These are phyloP conservation scores for Oreohelix idahoensis DNA, from an alignment of 1,140 invertebrate species.

Conservation along the genomic window DNA sequence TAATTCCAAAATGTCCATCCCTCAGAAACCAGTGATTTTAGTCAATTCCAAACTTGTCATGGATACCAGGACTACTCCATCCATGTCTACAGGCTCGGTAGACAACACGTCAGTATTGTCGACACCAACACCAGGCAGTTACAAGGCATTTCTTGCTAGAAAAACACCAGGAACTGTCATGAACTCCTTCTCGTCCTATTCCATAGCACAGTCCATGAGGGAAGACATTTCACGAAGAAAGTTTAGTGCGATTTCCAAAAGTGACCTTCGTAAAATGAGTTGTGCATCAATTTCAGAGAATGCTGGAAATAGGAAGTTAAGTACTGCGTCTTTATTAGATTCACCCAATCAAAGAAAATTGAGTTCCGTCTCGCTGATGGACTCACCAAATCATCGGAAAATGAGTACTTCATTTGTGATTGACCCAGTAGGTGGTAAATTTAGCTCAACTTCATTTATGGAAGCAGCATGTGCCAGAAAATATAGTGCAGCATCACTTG, in stretches of 20 bases:
- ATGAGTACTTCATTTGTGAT: constrained; percentile 24
- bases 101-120: not conserved
- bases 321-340: constrained; percentile 2
- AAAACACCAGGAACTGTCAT: constrained; percentile 16
- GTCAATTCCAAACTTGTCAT: constrained; percentile 24
- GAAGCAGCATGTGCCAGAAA: constrained; percentile 3
- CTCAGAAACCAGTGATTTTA: constrained; percentile 25
- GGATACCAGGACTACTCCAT: not conserved
- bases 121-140: not conserved
- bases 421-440: constrained; percentile 16
- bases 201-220: constrained; percentile 32
- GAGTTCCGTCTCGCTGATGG: constrained; percentile 24
- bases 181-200: constrained; percentile 38
- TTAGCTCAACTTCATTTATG: constrained; percentile 19
- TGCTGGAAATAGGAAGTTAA: not conserved
- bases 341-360: not conserved
- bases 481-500: not conserved
- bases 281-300: constrained; percentile 14
- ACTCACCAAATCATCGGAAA: constrained; percentile 15
- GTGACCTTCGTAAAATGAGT: constrained; percentile 37
- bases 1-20: not conserved
- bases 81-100: not conserved
- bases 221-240: constrained; percentile 16
- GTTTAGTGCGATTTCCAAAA: constrained; percentile 17
- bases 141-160: not conserved